A percentile compares a stretch with the other conserved stretches of the same genome.
Evolutionary conservation across 2,888 invertebrate species (phyloP).

Genomic region (Zele albiditarsus): DNA sequence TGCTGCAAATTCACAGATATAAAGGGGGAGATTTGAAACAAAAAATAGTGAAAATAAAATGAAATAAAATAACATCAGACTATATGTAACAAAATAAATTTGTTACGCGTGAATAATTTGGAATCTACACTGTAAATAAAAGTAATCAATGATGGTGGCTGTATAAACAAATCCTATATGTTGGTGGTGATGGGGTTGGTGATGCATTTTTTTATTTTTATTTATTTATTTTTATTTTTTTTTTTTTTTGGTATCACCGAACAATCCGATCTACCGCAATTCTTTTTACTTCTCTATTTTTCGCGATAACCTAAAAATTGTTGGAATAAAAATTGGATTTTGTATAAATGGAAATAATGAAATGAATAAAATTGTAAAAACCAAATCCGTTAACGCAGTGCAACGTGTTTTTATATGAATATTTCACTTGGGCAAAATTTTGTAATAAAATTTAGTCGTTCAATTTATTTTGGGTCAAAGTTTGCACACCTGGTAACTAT

Average conservation of each 20-base stretch:
- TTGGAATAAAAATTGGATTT: background rate
- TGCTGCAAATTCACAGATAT: background rate
- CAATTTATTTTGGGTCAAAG: slow-evolving; percentile 1
- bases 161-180: slow-evolving; percentile 1
- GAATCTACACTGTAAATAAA: background rate
- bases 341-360: background rate
- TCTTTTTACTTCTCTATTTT: background rate
- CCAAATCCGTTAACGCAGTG: background rate
- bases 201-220: background rate
- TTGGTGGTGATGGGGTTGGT: background rate
- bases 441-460: background rate
- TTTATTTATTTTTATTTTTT: background rate
- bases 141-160: background rate
- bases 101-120: background rate
- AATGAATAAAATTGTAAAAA: too few relatives aligned
- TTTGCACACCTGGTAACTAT: slow-evolving; percentile 3
- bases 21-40: background rate
- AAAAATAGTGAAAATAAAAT: background rate
- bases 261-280: background rate
- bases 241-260: background rate
- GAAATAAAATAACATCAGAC: background rate
- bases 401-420: background rate
- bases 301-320: background rate
- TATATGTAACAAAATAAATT: background rate
- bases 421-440: background rate